A percentile compares a stretch with the other conserved stretches of the same genome.
Conservation (phyloP, 35 echinoderm and acorn worm genomes). For the Hemicentrotus pulcherrimus region DNA sequence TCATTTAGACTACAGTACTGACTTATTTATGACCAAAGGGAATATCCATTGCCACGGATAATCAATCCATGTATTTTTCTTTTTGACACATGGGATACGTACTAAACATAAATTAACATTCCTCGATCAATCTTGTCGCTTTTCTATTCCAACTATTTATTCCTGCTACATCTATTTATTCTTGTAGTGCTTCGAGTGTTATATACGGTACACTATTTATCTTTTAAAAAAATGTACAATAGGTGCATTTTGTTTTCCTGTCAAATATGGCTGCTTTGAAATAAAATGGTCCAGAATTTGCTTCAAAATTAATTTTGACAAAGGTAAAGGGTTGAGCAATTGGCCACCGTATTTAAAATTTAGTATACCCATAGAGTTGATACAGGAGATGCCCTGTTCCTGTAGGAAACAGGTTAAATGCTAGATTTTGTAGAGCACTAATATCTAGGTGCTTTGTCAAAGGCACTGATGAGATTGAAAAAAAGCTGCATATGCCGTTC, state of each 20-base stretch:
- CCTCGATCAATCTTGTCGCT: background rate
- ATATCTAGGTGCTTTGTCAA: too few relatives aligned
- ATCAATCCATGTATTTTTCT: background rate
- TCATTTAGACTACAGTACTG: background rate
- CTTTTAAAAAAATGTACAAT: background rate
- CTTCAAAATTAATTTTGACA: background rate
- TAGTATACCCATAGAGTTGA: too few relatives aligned
- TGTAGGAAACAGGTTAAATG: too few relatives aligned
- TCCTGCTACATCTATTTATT: background rate
- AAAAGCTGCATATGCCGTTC: too few relatives aligned
- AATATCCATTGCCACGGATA: background rate
- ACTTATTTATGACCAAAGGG: background rate
- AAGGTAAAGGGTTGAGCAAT: background rate
- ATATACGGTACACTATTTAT: background rate
- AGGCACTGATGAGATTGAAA: too few relatives aligned
- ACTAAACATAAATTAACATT: background rate
- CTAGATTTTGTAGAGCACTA: too few relatives aligned
- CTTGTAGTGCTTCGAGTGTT: background rate
- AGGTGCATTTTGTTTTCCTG: background rate
- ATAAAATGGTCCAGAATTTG: background rate
- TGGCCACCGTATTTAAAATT: too few relatives aligned
- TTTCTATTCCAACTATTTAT: background rate
- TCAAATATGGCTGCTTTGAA: background rate
- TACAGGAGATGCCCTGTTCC: too few relatives aligned
- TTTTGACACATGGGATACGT: background rate